Evolutionary conservation across 2,888 invertebrate species (phyloP), one percentile per base, ranked within the genome.

Genomic region (Lochmaea capreae): DNA sequence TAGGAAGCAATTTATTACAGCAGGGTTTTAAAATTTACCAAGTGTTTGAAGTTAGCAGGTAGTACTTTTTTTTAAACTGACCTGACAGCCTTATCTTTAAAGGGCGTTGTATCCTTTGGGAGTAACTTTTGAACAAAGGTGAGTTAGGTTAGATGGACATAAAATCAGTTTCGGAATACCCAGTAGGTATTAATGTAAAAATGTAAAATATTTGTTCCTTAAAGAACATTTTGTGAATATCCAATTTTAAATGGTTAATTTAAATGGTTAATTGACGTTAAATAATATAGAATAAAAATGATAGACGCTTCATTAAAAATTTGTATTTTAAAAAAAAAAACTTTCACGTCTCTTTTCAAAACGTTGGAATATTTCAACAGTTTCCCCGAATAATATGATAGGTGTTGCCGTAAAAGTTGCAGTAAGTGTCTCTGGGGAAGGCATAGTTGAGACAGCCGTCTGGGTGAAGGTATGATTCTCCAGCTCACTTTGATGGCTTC

Each of bases 331-430:
- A 42, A 14, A 16, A 63, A 63, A 54, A 54, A 63, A 63, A 6
- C 12, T 39, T 46, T 10, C 62, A 26, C 62, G 62, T 62, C 39
- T 16, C 42, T 18, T 63, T 42, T 22, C 10, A 39, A 62, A 63
- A 18, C 33, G 46, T 46, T 18, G 18, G 8, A 39, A 63, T 63
- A 63, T 62, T 62, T 62, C 46, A 63, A 46, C 63, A 46, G 63
- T 63, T 63, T 22, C 12, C 42, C 8, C 6, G n/a, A 63, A 63
- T n/a, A 63, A 39, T 6, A 63, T 46, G 63, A 63, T 42, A 63
- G 63, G 63, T 42, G 63, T 26, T 42, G n/a, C 42, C 12, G 63
- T 43, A 12, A 63, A 18, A 33, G 14, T 43, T 46, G 42, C 46
- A 43, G 42, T 18, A 16, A 18, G 22, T 33, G 33, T 46, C 63